These are phyloP conservation scores for Cyphomyrus discorhynchus DNA, from an alignment of 2,113 vertebrate species.

Conservation along the genomic window DNA sequence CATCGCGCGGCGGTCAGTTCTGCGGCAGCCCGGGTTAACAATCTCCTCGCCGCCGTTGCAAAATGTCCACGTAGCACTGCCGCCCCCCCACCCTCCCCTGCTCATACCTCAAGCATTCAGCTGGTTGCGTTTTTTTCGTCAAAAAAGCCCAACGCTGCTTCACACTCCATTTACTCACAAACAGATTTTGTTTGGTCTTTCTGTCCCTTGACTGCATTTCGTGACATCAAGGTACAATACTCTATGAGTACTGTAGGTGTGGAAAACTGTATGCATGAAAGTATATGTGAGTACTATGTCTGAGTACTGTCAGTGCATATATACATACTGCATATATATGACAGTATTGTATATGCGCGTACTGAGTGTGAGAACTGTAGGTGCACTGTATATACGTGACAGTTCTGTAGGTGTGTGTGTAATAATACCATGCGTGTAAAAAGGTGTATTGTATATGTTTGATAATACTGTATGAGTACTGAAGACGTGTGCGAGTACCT, in stretches of 20 bases:
- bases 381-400: not conserved
- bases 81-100: not conserved
- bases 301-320: not conserved
- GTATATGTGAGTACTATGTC: not conserved
- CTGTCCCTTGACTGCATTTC: not conserved
- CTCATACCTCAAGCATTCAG: constrained; percentile 32
- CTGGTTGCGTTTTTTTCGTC: constrained; percentile 45
- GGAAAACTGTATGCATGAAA: not conserved
- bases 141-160: not conserved
- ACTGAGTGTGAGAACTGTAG: not conserved
- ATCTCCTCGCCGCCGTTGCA: constrained; percentile 67
- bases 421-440: not conserved
- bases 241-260: not conserved
- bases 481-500: not conserved
- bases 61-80: constrained; percentile 57
- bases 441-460: not conserved
- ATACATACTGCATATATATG: not conserved
- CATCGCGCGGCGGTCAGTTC: constrained; percentile 67
- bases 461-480: not conserved
- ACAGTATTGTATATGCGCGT: not conserved
- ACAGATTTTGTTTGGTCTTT: not conserved
- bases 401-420: not conserved
- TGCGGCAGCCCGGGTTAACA: constrained; percentile 73
- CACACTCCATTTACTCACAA: not conserved
- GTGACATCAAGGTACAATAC: not conserved